Conservation (phyloP, 2,888 invertebrate genomes). For the Eilema caniola region DNA sequence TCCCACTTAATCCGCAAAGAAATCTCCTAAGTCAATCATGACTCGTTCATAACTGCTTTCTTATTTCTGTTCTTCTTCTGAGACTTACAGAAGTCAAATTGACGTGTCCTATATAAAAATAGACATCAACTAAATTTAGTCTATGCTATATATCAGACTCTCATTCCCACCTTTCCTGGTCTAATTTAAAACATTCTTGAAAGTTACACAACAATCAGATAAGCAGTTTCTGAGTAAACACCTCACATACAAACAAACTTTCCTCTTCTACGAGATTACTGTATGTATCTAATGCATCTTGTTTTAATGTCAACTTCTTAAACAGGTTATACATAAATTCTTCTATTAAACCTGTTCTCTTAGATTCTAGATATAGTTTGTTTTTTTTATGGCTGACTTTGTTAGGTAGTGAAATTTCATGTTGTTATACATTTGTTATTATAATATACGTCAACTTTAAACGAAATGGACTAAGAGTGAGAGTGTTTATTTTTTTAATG, state of each 20-base stretch:
- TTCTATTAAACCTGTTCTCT: constrained; percentile 45
- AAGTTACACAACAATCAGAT: constrained; percentile 28
- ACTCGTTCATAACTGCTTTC: too few relatives aligned
- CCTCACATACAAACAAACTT: constrained; percentile 24
- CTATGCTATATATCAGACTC: neutral
- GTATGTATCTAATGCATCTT: constrained; percentile 20
- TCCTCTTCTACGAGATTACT: constrained; percentile 38
- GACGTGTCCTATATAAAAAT: too few relatives aligned
- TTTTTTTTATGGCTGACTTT: constrained; percentile 38
- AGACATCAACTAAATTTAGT: too few relatives aligned
- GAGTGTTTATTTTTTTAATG: constrained; percentile 5
- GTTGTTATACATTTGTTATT: neutral
- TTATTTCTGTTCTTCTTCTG: too few relatives aligned
- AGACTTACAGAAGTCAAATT: too few relatives aligned
- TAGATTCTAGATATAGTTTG: constrained; percentile 24
- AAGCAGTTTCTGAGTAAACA: constrained; percentile 28
- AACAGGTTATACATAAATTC: constrained; percentile 36
- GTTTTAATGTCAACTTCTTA: constrained; percentile 41
- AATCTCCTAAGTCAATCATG: too few relatives aligned
- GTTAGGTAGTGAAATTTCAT: constrained; percentile 18
- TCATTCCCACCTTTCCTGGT: too few relatives aligned
- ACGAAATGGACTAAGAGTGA: neutral
- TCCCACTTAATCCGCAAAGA: too few relatives aligned
- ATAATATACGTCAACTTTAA: neutral
- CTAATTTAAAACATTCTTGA: constrained; percentile 1